These are phyloP conservation scores for Aplochiton taeniatus DNA, from an alignment of 2,797 vertebrate species.

Conservation along the genomic window DNA sequence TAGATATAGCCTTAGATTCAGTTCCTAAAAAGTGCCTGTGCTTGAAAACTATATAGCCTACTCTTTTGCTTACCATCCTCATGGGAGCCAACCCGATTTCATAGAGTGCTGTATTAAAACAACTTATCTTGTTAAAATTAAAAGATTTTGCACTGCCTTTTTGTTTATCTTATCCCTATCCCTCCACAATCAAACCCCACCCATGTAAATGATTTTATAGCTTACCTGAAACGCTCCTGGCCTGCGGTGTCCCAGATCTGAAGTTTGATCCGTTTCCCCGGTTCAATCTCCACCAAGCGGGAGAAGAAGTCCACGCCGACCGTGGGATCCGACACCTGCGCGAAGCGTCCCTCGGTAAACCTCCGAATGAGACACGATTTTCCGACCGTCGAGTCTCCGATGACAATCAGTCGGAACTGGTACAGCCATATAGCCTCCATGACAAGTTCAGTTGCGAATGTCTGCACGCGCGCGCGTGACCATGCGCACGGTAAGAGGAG, in stretches of 20 bases:
- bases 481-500: not conserved
- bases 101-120: too few relatives aligned
- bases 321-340: slow-evolving; percentile 92
- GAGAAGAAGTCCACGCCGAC: slow-evolving; percentile 98
- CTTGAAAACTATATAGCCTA: too few relatives aligned
- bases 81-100: too few relatives aligned
- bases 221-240: slow-evolving; percentile 78
- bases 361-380: slow-evolving; percentile 94
- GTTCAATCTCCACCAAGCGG: slow-evolving; percentile 92
- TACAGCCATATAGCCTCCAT: slow-evolving; percentile 98
- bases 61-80: too few relatives aligned
- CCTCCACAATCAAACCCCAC: too few relatives aligned
- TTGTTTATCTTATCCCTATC: too few relatives aligned
- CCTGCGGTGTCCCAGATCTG: slow-evolving; percentile 93
- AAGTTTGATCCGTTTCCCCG: slow-evolving; percentile 92
- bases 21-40: too few relatives aligned
- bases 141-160: too few relatives aligned
- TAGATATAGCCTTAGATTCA: too few relatives aligned
- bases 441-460: slow-evolving; percentile 4
- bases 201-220: too few relatives aligned
- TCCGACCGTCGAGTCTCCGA: slow-evolving; percentile 94
- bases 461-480: not conserved
- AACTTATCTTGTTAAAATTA: too few relatives aligned
- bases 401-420: slow-evolving; percentile 94
- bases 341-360: slow-evolving; percentile 94